phyloP scores from a whole-genome alignment of 1,140 invertebrate species.

The Lepidurus packardi region DNA sequence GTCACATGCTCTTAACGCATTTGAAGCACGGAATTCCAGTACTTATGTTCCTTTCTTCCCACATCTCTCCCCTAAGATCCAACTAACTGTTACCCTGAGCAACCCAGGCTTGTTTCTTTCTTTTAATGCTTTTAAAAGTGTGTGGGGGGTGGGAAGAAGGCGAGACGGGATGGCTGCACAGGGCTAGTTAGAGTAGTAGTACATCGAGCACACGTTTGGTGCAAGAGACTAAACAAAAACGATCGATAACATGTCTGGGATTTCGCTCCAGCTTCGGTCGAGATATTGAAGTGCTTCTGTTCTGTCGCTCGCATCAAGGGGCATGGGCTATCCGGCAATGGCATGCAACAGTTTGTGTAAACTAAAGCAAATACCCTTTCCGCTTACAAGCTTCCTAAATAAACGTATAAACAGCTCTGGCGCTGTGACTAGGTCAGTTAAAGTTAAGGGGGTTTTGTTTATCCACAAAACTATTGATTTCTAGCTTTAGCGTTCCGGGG shows the following conservation, averaged over 20 bases:
- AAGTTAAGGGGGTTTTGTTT: background rate
- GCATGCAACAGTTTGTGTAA: background rate
- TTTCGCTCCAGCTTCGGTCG: background rate
- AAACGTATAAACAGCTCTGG: background rate
- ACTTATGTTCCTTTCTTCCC: background rate
- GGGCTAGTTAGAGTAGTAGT: background rate
- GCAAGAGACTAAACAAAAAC: constrained; percentile 17
- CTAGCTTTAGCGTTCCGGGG: background rate
- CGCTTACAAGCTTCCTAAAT: constrained; percentile 1
- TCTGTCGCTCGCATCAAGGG: background rate
- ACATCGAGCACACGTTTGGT: background rate
- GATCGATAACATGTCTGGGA: constrained; percentile 18
- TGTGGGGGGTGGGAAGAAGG: background rate
- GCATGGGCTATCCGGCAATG: background rate
- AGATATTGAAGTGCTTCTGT: constrained; percentile 17
- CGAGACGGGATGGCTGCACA: background rate
- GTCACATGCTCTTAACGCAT: constrained; percentile 10
- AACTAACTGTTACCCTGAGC: background rate
- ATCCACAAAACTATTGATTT: background rate
- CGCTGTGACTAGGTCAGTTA: background rate
- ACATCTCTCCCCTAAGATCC: background rate
- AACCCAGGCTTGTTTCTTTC: background rate
- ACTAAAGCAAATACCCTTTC: background rate
- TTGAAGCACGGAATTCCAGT: background rate
- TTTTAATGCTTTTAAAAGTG: background rate